Percentiles rank a stretch among this genome's conserved stretches.
Evolutionary conservation across 1,140 invertebrate species (phyloP).

Genomic region (Phymastichus coffea): DNA sequence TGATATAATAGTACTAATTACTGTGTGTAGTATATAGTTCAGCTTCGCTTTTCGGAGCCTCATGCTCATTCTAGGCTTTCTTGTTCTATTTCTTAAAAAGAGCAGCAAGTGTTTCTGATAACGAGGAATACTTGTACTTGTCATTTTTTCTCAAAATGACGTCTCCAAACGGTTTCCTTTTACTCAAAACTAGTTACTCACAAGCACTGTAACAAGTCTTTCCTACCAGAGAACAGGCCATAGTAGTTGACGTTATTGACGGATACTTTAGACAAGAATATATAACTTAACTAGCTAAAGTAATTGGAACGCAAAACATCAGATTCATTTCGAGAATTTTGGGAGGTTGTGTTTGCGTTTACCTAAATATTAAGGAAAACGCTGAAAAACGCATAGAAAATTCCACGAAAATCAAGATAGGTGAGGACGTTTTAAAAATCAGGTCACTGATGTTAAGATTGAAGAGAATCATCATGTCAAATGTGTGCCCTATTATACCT

Average conservation of each 20-base stretch:
- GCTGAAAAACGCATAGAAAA: background rate
- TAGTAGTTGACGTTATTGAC: constrained; percentile 1
- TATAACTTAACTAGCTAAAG: background rate
- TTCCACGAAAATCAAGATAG: background rate
- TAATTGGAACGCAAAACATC: background rate
- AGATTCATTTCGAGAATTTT: background rate
- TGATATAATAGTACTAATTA: too few species aligned
- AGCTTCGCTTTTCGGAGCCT: too few species aligned
- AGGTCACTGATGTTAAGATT: background rate
- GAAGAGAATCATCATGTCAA: constrained; percentile 13
- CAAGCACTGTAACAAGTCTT: too few species aligned
- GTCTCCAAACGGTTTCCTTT: too few species aligned
- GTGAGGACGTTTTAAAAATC: background rate
- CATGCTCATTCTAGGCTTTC: too few species aligned
- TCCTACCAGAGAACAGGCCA: constrained; percentile 1
- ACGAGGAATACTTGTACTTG: too few species aligned
- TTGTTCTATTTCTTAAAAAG: too few species aligned
- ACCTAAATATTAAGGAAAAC: constrained; percentile 2
- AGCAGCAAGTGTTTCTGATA: too few species aligned
- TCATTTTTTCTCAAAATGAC: too few species aligned
- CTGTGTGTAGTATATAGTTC: too few species aligned
- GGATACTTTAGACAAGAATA: background rate
- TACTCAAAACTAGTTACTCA: too few species aligned
- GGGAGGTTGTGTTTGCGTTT: background rate
- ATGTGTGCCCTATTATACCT: constrained; percentile 5